Percentiles rank a stretch among this genome's conserved stretches.
Conservation (phyloP, 2,113 vertebrate species). For the Labeo rohita region DNA sequence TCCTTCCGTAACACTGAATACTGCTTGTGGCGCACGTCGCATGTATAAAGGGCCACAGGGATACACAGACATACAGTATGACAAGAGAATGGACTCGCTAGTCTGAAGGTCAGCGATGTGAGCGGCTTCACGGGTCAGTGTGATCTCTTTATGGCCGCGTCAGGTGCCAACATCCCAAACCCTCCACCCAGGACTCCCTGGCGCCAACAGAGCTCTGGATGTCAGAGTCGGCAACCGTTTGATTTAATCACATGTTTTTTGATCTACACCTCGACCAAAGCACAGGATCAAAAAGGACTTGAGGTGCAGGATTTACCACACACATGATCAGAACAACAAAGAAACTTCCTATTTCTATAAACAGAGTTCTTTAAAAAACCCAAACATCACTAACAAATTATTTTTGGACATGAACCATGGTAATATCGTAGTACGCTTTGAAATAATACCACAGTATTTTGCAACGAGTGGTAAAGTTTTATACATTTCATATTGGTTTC, state of each 20-base stretch:
- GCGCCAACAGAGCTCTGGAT: not conserved
- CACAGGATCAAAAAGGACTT: conserved; percentile 9
- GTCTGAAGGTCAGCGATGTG: conserved; percentile 22
- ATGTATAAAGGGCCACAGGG: not conserved
- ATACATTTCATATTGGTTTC: not conserved
- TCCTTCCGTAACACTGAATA: not conserved
- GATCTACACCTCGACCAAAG: not conserved
- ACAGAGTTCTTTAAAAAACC: not conserved
- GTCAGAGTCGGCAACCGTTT: conserved; percentile 1
- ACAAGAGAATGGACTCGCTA: not conserved
- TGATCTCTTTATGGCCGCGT: not conserved
- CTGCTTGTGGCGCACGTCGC: not conserved
- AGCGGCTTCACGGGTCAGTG: not conserved
- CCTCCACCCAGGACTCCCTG: not conserved
- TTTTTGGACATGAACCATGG: not conserved
- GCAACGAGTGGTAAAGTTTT: not conserved
- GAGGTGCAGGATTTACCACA: conserved; percentile 15
- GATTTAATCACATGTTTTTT: conserved; percentile 27
- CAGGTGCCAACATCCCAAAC: conserved; percentile 30
- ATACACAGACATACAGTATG: not conserved
- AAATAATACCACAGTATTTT: not conserved
- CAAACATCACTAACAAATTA: not conserved
- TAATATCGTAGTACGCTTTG: not conserved
- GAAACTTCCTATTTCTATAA: not conserved
- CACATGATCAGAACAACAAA: not conserved